Percentiles rank a stretch among this genome's conserved stretches.
Evolutionary conservation across 2,797 vertebrate species (phyloP).

Genomic region (Lerista edwardsae): DNA sequence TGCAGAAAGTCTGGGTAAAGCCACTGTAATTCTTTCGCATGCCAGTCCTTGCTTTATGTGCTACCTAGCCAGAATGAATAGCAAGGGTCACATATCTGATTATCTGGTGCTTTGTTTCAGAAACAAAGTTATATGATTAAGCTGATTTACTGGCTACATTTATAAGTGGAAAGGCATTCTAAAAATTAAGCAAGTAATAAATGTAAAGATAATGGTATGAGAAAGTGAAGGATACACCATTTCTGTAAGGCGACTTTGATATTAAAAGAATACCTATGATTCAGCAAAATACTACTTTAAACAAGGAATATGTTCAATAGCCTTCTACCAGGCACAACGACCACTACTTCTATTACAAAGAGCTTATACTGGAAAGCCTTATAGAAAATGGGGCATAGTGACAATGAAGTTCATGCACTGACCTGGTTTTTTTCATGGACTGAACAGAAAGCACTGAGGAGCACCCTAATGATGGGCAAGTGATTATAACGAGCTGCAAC

Average conservation of each 20-base stretch:
- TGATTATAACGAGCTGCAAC: constrained; percentile 96
- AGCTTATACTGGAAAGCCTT: not conserved
- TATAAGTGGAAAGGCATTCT: not conserved
- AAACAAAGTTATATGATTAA: constrained; percentile 29
- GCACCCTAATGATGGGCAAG: constrained; percentile 87
- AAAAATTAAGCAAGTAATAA: constrained; percentile 33
- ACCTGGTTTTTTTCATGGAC: constrained; percentile 95
- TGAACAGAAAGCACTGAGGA: constrained; percentile 95
- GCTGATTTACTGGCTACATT: constrained; percentile 11
- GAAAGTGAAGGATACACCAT: constrained; percentile 26
- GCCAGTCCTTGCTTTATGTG: constrained; percentile 30
- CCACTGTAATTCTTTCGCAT: not conserved
- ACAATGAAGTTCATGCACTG: constrained; percentile 76
- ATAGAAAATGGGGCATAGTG: constrained; percentile 27
- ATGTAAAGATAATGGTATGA: constrained; percentile 54
- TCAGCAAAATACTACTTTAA: constrained; percentile 24
- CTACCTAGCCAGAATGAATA: not conserved
- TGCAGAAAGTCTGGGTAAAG: not conserved
- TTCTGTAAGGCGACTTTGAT: constrained; percentile 29
- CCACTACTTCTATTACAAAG: constrained; percentile 1
- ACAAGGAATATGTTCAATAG: not conserved
- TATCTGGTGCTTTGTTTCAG: constrained; percentile 14
- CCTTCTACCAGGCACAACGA: not conserved
- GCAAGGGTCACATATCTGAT: constrained; percentile 1
- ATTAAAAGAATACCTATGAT: constrained; percentile 24